Evolutionary conservation across 2,888 invertebrate species (phyloP).

Genomic region (Mamestra brassicae): DNA sequence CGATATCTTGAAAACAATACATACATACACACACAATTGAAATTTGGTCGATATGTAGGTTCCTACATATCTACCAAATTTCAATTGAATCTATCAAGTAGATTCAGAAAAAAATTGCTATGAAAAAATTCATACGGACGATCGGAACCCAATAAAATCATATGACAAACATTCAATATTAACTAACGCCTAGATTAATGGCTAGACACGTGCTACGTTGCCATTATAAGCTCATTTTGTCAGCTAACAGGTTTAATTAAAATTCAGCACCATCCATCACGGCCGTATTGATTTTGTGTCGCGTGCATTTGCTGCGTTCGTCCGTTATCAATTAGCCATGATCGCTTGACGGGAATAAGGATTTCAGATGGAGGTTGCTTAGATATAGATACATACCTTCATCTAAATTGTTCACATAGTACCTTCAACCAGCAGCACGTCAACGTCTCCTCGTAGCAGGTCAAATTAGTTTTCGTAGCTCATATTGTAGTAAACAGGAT

Average conservation of each 20-base stretch:
- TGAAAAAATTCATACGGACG: too few species aligned
- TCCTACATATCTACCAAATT: too few species aligned
- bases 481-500: background rate
- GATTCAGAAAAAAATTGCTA: too few species aligned
- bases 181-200: slow-evolving; percentile 46
- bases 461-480: background rate
- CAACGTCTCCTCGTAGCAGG: too few species aligned
- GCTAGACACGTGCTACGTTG: slow-evolving; percentile 62
- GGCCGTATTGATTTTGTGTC: slow-evolving; percentile 88
- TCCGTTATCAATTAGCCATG: slow-evolving; percentile 85
- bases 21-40: too few species aligned
- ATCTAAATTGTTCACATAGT: too few species aligned
- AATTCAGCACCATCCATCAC: slow-evolving; percentile 88
- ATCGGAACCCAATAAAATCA: slow-evolving; percentile 1
- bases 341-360: slow-evolving; percentile 69
- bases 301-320: slow-evolving; percentile 79
- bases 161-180: slow-evolving; percentile 53
- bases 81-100: too few species aligned
- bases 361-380: slow-evolving; percentile 41
- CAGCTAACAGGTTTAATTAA: slow-evolving; percentile 88
- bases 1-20: background rate
- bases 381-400: too few species aligned
- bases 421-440: too few species aligned
- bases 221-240: slow-evolving; percentile 88
- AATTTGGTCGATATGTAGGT: too few species aligned